Percentiles rank a stretch among this genome's conserved stretches.
Evolutionary conservation across 2,888 invertebrate species (phyloP).

Genomic region (Steinernema scapterisci): DNA sequence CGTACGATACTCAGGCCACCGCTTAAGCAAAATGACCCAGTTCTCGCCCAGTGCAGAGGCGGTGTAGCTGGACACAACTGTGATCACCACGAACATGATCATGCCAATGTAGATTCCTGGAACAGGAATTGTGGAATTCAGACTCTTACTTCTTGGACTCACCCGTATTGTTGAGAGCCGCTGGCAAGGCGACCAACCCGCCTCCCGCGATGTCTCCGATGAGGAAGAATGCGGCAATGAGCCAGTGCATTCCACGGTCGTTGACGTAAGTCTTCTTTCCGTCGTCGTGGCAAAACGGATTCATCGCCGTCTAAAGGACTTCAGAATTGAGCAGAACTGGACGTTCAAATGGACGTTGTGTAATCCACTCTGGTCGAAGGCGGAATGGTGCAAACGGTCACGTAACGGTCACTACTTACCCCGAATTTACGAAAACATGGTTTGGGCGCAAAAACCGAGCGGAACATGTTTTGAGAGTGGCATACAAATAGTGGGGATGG

Average conservation of each 20-base stretch:
- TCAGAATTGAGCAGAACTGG: background rate
- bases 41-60: conserved; percentile 51
- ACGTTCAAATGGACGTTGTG: too few species aligned
- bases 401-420: conserved; percentile 1
- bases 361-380: background rate
- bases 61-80: conserved; percentile 49
- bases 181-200: conserved; percentile 51
- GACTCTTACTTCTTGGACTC: background rate
- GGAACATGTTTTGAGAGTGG: conserved; percentile 4
- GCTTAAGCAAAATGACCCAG: conserved; percentile 48
- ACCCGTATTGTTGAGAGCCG: conserved; percentile 47
- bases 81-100: conserved; percentile 34
- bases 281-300: conserved; percentile 25
- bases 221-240: conserved; percentile 47
- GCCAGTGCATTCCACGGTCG: conserved; percentile 36
- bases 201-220: conserved; percentile 54
- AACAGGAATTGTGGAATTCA: background rate
- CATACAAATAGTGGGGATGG: background rate
- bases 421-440: conserved; percentile 27
- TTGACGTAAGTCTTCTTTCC: conserved; percentile 23
- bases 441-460: background rate
- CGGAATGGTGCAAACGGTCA: background rate
- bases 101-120: conserved; percentile 37
- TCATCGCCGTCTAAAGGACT: conserved; percentile 24
- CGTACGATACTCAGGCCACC: conserved; percentile 50